These are phyloP conservation scores for Brassicogethes aeneus DNA, from an alignment of 2,888 invertebrate genomes.

Conservation along the genomic window DNA sequence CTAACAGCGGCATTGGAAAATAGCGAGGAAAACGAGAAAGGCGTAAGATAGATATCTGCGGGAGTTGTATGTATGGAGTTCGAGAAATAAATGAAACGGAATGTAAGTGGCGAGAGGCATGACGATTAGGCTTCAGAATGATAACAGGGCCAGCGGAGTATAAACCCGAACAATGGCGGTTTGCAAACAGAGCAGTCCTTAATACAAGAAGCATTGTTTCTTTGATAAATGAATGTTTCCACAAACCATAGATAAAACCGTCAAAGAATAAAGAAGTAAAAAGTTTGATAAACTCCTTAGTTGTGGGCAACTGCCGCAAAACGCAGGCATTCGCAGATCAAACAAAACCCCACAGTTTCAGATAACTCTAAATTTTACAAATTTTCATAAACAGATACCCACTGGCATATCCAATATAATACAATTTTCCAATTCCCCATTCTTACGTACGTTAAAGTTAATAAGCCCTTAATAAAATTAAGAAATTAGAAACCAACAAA, in stretches of 20 bases:
- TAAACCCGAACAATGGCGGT: conserved; percentile 29
- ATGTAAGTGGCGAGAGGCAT: conserved; percentile 18
- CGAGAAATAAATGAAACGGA: conserved; percentile 19
- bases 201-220: conserved; percentile 36
- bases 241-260: conserved; percentile 34
- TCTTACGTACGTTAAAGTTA: too few species aligned
- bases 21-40: too few species aligned
- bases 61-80: too few species aligned
- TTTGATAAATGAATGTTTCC: conserved; percentile 38
- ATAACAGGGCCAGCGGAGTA: conserved; percentile 26
- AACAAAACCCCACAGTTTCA: conserved; percentile 10
- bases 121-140: conserved; percentile 22
- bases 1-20: too few species aligned
- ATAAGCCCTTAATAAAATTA: too few species aligned
- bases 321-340: conserved; percentile 14
- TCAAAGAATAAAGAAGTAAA: conserved; percentile 32
- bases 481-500: too few species aligned
- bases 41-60: too few species aligned
- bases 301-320: conserved; percentile 19
- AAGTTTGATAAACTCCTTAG: conserved; percentile 28
- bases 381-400: too few species aligned
- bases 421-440: too few species aligned
- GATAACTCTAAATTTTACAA: too few species aligned
- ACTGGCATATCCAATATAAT: too few species aligned
- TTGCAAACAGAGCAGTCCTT: conserved; percentile 32